A percentile compares a stretch with the other conserved stretches of the same genome.
Conservation (phyloP, 2,113 vertebrate genomes). For the Carassius auratus region DNA sequence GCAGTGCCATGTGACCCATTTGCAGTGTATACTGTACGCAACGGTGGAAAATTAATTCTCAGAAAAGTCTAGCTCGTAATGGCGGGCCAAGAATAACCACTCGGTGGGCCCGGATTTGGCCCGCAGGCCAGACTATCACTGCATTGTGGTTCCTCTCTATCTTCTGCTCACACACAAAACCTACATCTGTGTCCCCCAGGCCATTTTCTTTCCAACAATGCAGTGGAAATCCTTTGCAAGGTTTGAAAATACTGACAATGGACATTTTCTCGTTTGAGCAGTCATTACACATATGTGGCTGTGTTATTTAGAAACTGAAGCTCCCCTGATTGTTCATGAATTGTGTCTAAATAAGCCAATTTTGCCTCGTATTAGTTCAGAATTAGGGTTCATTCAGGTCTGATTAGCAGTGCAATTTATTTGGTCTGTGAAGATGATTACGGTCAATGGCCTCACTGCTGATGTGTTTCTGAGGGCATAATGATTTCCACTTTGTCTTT, state of each 20-base stretch:
- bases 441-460: conserved; percentile 13
- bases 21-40: background rate
- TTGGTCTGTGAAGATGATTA: conserved; percentile 39
- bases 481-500: conserved; percentile 1
- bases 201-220: conserved; percentile 21
- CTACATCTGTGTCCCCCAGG: conserved; percentile 14
- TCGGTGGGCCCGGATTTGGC: conserved; percentile 22
- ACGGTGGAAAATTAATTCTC: background rate
- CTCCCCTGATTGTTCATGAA: conserved; percentile 3
- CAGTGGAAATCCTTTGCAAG: conserved; percentile 2
- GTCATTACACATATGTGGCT: conserved; percentile 24
- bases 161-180: conserved; percentile 14
- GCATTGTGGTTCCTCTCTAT: conserved; percentile 1
- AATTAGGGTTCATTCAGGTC: conserved; percentile 45
- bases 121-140: background rate
- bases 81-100: background rate
- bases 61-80: background rate
- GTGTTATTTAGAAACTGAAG: conserved; percentile 22
- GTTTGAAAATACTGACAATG: conserved; percentile 27
- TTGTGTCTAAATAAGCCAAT: conserved; percentile 8
- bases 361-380: conserved; percentile 22
- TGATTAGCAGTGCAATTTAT: conserved; percentile 45
- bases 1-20: background rate
- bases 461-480: background rate
- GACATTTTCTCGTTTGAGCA: background rate